Conservation (phyloP, 2,888 invertebrate genomes). For the Protophormia terraenovae region DNA sequence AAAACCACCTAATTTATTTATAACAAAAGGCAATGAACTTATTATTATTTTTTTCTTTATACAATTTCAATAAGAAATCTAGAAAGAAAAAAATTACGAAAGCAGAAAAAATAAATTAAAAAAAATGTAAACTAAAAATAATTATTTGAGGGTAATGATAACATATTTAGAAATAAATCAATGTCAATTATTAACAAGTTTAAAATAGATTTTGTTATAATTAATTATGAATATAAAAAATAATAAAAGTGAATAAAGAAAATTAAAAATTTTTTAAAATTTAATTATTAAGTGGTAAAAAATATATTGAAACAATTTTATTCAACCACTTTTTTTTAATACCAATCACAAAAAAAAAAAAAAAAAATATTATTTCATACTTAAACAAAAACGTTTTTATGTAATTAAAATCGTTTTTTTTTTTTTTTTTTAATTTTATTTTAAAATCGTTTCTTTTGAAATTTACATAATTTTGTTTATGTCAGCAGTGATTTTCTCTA, state of each 20-base stretch:
- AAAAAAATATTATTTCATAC: no score
- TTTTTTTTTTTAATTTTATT: background rate
- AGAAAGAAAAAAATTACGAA: background rate
- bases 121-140: background rate
- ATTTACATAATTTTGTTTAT: background rate
- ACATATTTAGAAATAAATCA: background rate
- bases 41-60: no score
- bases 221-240: no score
- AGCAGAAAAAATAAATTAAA: background rate
- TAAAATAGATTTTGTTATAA: background rate
- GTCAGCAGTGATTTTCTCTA: background rate
- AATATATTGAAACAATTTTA: no score
- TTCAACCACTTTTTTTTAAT: background rate
- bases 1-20: background rate
- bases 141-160: background rate
- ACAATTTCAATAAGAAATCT: background rate
- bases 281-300: no score
- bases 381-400: no score
- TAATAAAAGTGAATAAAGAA: no score
- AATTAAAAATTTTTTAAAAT: no score
- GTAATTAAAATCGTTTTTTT: background rate
- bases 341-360: background rate
- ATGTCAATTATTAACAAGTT: background rate
- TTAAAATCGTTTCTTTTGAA: background rate
- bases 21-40: constrained; percentile 48